Conservation (phyloP, 2,113 vertebrate species). For the Oryzias javanicus region DNA sequence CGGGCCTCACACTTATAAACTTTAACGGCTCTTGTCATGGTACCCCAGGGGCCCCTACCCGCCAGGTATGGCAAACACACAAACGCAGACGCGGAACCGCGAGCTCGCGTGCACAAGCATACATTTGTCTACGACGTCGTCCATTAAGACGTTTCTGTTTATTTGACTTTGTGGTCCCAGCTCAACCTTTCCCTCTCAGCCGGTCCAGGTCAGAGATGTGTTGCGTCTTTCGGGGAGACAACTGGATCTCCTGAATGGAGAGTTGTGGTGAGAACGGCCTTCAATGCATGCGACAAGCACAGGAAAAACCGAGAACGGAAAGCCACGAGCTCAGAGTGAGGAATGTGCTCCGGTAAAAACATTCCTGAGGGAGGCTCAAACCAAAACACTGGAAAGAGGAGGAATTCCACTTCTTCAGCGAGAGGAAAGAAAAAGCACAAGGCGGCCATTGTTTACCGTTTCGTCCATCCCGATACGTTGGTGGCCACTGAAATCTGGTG, state of each 20-base stretch:
- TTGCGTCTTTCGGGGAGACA: background rate
- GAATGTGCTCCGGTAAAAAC: conserved; percentile 65
- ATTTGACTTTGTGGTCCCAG: conserved; percentile 27
- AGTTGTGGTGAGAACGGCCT: too few species aligned
- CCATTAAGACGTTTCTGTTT: conserved; percentile 24
- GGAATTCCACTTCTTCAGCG: conserved; percentile 71
- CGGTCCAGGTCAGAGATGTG: conserved; percentile 12
- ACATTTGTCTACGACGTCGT: conserved; percentile 35
- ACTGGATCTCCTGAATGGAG: too few species aligned
- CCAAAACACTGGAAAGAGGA: conserved; percentile 63
- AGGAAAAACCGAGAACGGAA: conserved; percentile 23
- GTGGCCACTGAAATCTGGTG: conserved; percentile 40
- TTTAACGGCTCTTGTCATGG: conserved; percentile 78
- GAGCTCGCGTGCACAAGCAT: conserved; percentile 15
- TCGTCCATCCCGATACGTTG: conserved; percentile 32
- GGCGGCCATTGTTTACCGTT: conserved; percentile 66
- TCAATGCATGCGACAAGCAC: too few species aligned
- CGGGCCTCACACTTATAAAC: conserved; percentile 72
- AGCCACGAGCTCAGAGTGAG: conserved; percentile 53
- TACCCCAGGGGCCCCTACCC: conserved; percentile 61
- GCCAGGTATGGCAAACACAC: conserved; percentile 61
- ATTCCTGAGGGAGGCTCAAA: conserved; percentile 67
- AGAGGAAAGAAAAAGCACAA: conserved; percentile 55
- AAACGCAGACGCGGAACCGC: conserved; percentile 11
- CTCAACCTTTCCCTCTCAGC: background rate